Base-by-base conservation (phyloP, 2,113 vertebrate species). In the Myocastor coypus region DNA sequence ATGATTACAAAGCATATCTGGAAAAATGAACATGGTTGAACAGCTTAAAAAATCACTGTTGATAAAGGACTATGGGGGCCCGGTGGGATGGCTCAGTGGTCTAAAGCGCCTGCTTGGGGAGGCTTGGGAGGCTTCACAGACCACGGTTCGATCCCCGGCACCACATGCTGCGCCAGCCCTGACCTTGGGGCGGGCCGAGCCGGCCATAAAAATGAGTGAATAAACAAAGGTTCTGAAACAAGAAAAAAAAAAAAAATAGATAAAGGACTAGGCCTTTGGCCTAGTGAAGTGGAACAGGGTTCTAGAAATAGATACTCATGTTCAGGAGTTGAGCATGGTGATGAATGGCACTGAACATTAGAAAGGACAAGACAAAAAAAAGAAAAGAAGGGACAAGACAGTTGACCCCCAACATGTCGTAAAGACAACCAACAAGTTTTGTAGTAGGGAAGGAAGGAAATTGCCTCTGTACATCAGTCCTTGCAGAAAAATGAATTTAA, bases 401-500 rank as follows among this genome's bases (percentile, higher is more conserved):
- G 32, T 19, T 63, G 55, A 61, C 77, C 28, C n/a, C 46, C 42
- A 34, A 16, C 8, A 3, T 46, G 40, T 19, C 30, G 30, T 42
- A 50, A 87, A 91, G 71, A 77, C n/a, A 86, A 32, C n/a, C 28
- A n/a, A 16, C 4, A 6, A 75, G 89, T 52, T 73, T 37, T 89
- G 46, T 71, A 50, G 66, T 7, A 13, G 10, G 28, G 0, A 2
- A 55, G 10, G 46, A 59, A 63, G 46, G 20, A 80, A 87, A 73
- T 13, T 63, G 34, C 9, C 37, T 85, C 37, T 10, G 19, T 26
- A 89, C 42, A 30, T 92, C 40, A 92, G 81, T 87, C 34, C 91
- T 94, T 63, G 20, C 16, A 50, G 42, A 46, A 71, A 42, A 91
- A 91, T 85, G 69, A 94, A 69, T 85, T 40, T 46, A 46, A 83